Evolutionary conservation across 1,140 invertebrate species (phyloP).

Genomic region (Teleopsis dalmanni): DNA sequence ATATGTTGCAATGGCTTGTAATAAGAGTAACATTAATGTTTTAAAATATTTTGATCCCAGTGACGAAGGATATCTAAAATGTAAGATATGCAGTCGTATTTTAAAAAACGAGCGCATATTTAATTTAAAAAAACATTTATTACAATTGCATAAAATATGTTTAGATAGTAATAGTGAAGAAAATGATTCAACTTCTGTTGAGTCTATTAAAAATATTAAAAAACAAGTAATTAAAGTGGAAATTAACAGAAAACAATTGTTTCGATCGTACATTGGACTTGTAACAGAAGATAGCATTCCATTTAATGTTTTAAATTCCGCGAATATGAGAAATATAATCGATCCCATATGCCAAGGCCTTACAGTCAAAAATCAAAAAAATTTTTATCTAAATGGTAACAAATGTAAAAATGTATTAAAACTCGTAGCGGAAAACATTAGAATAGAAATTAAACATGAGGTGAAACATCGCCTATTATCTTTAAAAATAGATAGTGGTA

Average conservation of each 20-base stretch:
- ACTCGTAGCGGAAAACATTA: slow-evolving; percentile 6
- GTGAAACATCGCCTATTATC: slow-evolving; percentile 9
- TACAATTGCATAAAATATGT: too few species aligned
- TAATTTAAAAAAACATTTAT: too few species aligned
- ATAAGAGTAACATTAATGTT: too few species aligned
- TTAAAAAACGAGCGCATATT: too few species aligned
- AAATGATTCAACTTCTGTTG: background rate
- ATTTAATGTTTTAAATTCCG: too few species aligned
- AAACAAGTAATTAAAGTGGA: slow-evolving; percentile 3
- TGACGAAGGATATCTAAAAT: too few species aligned
- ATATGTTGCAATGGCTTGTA: too few species aligned
- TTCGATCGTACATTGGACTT: slow-evolving; percentile 11
- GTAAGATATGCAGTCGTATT: too few species aligned
- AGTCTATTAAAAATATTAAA: too few species aligned
- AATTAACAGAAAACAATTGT: slow-evolving; percentile 10
- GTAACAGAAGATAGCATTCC: slow-evolving; percentile 11
- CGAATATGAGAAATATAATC: slow-evolving; percentile 4
- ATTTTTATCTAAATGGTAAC: slow-evolving; percentile 2
- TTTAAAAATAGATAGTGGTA: slow-evolving; percentile 14
- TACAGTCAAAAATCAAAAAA: slow-evolving; percentile 2
- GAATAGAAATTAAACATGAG: slow-evolving; percentile 3
- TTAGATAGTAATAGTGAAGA: too few species aligned
- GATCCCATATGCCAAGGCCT: slow-evolving; percentile 4
- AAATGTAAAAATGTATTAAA: slow-evolving; percentile 4
- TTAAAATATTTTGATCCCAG: too few species aligned